Evolutionary conservation across 2,797 vertebrate genomes (phyloP).

Genomic region (Scleropages formosus): DNA sequence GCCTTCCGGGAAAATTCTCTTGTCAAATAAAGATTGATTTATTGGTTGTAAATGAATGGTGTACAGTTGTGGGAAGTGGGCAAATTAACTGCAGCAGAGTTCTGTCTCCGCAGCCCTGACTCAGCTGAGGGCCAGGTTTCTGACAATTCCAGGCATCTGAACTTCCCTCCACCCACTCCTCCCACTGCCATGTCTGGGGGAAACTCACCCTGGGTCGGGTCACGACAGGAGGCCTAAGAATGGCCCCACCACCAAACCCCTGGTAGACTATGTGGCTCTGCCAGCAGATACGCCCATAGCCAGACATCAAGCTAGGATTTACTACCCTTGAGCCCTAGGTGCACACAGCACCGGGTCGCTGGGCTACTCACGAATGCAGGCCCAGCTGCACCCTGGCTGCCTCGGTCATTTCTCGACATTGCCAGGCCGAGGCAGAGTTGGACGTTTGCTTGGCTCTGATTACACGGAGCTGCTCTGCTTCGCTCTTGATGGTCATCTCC

Average conservation of each 20-base stretch:
- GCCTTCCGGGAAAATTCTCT: neutral
- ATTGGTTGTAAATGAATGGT: neutral
- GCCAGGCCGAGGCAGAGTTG: neutral
- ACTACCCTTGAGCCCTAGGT: neutral
- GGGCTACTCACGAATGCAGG: neutral
- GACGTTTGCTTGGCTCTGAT: constrained; percentile 10
- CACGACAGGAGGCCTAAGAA: neutral
- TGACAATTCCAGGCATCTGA: neutral
- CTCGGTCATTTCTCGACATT: neutral
- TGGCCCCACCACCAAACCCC: neutral
- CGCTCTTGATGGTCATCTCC: neutral
- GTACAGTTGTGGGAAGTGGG: neutral
- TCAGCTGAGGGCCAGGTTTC: neutral
- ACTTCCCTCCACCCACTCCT: neutral
- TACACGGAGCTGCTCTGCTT: neutral
- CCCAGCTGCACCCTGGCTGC: neutral
- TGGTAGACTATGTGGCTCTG: neutral
- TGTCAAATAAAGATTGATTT: neutral
- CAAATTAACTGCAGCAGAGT: neutral
- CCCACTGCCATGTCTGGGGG: constrained; percentile 8
- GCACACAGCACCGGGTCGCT: neutral
- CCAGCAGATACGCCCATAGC: neutral
- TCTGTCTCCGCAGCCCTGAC: neutral
- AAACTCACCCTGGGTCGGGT: constrained; percentile 11
- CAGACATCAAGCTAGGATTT: neutral